Conservation (phyloP, 2,888 invertebrate species). For the Acholoe squamosa region DNA sequence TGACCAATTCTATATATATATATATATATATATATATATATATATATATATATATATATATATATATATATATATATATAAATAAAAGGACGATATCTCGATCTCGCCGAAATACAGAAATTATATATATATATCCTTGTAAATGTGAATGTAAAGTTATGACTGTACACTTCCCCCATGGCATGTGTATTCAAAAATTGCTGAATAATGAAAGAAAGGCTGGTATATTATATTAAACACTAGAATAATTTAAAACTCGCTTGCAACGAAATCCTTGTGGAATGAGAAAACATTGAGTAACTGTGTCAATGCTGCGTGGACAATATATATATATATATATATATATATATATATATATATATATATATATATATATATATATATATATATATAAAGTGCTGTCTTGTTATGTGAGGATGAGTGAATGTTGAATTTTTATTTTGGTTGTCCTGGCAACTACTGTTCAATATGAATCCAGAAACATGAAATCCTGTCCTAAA, state of each 20-base stretch:
- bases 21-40: not conserved
- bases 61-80: not conserved
- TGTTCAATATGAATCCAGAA: not conserved
- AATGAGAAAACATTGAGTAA: slow-evolving; percentile 13
- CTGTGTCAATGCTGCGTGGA: not conserved
- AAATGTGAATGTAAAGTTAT: slow-evolving; percentile 7
- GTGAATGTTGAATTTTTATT: slow-evolving; percentile 7
- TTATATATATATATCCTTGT: not conserved
- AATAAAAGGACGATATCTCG: not conserved
- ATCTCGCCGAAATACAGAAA: not conserved
- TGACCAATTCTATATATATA: not conserved
- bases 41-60: not conserved
- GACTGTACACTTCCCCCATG: not conserved
- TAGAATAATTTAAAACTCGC: slow-evolving; percentile 20
- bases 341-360: not conserved
- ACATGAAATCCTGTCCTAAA: not conserved
- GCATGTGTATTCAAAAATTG: not conserved
- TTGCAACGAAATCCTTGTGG: slow-evolving; percentile 46
- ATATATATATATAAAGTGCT: too few relatives aligned
- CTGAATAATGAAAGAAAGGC: not conserved
- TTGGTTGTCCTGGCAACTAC: not conserved
- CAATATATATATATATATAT: not conserved
- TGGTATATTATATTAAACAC: not conserved
- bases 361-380: not conserved
- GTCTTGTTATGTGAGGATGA: not conserved